A percentile compares a stretch with the other conserved stretches of the same genome.
Evolutionary conservation across 2,888 invertebrate species (phyloP).

Genomic region (Cartodere bifasciata): DNA sequence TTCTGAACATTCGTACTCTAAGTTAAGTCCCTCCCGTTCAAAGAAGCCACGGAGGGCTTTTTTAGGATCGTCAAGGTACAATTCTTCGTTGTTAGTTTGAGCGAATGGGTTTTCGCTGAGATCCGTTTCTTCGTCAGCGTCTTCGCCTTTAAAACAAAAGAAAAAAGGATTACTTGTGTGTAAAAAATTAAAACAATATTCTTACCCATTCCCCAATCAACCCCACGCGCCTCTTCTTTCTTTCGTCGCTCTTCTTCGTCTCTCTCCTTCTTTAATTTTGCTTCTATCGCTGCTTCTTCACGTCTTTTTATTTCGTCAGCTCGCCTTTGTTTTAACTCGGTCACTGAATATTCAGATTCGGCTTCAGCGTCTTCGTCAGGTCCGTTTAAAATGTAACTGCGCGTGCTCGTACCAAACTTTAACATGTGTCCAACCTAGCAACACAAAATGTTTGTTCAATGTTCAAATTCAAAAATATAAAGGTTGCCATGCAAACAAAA

Average conservation of each 20-base stretch:
- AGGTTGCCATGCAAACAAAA: no score
- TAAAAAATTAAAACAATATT: no score
- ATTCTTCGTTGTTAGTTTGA: slow-evolving; percentile 67
- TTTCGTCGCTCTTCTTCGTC: slow-evolving; percentile 41
- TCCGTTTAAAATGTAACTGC: slow-evolving; percentile 71
- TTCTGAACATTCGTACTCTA: slow-evolving; percentile 79
- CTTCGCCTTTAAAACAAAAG: slow-evolving; percentile 45
- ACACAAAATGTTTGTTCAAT: no score
- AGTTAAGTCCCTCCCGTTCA: slow-evolving; percentile 79
- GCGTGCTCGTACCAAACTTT: slow-evolving; percentile 80
- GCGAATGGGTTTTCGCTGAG: slow-evolving; percentile 75
- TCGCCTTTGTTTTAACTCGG: slow-evolving; percentile 53
- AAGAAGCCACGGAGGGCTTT: slow-evolving; percentile 88
- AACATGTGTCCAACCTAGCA: slow-evolving; percentile 73
- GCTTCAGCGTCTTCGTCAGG: slow-evolving; percentile 78
- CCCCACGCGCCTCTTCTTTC: slow-evolving; percentile 54
- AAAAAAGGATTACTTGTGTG: slow-evolving; percentile 7
- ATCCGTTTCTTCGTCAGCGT: slow-evolving; percentile 78
- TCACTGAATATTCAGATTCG: slow-evolving; percentile 68
- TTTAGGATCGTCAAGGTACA: slow-evolving; percentile 90
- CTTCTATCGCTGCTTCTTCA: slow-evolving; percentile 35
- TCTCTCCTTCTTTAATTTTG: slow-evolving; percentile 37
- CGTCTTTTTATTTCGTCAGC: slow-evolving; percentile 27
- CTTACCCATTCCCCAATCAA: slow-evolving; percentile 87
- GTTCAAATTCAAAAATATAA: no score